Conservation (phyloP, 2,113 vertebrate genomes). For the Deroptyus accipitrinus region DNA sequence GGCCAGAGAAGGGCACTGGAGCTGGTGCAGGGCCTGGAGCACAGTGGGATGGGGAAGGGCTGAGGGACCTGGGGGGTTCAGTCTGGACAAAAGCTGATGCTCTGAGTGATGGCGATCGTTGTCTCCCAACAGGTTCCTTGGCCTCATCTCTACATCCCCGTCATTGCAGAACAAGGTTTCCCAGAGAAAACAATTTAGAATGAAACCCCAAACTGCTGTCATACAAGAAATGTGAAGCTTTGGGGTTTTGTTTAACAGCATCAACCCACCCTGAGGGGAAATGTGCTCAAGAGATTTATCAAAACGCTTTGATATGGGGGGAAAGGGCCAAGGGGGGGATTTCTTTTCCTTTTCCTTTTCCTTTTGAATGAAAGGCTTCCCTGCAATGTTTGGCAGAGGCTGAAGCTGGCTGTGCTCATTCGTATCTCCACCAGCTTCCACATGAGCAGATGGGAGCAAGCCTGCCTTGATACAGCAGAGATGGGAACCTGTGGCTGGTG, state of each 20-base stretch:
- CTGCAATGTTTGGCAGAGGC: not conserved
- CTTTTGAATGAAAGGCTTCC: not conserved
- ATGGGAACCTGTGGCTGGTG: not conserved
- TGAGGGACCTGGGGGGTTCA: not conserved
- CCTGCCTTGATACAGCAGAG: rapidly evolving
- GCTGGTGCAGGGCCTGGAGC: not conserved
- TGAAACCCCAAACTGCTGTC: not conserved
- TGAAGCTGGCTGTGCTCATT: not conserved
- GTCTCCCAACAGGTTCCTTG: not conserved
- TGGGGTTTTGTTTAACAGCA: not conserved
- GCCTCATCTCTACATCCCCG: rapidly evolving
- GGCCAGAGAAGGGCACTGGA: not conserved
- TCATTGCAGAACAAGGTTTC: not conserved
- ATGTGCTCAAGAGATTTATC: not conserved
- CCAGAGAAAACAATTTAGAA: not conserved
- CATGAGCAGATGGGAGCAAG: not conserved
- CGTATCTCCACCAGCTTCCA: not conserved
- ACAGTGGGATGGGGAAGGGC: not conserved
- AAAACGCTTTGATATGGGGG: not conserved
- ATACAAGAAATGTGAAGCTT: not conserved
- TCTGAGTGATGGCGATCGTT: not conserved
- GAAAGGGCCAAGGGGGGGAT: not conserved
- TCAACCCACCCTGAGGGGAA: not conserved
- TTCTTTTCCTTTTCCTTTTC: not conserved
- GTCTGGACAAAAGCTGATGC: not conserved